Percentiles rank a stretch among this genome's conserved stretches.
phyloP scores from a whole-genome alignment of 2,888 invertebrate genomes.

The Myopa testacea region DNA sequence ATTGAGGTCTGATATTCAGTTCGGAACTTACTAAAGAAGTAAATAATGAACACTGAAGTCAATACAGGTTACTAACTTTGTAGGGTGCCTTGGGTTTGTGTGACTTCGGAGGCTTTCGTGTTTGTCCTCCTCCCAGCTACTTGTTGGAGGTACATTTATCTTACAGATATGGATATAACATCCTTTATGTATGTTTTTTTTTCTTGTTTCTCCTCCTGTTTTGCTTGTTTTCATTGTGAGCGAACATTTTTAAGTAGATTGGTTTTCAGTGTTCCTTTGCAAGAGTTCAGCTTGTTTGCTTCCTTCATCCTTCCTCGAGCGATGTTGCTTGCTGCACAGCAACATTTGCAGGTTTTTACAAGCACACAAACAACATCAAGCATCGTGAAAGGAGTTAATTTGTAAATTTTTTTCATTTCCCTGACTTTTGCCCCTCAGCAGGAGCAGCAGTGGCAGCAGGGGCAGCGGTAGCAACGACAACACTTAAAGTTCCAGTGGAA shows the following conservation, averaged over 20 bases:
- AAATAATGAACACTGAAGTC: too few species aligned
- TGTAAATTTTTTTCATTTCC: slow-evolving; percentile 36
- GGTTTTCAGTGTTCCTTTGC: slow-evolving; percentile 33
- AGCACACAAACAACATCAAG: background rate
- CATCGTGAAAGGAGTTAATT: slow-evolving; percentile 35
- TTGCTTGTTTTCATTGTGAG: slow-evolving; percentile 7
- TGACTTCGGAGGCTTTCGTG: too few species aligned
- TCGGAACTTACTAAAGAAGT: too few species aligned
- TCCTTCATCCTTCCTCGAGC: background rate
- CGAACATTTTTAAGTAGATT: slow-evolving; percentile 35
- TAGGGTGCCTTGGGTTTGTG: too few species aligned
- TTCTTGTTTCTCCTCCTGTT: background rate
- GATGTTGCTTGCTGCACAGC: background rate
- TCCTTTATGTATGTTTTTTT: background rate
- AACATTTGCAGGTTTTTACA: background rate
- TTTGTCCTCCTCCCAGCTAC: too few species aligned
- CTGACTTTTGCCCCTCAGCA: slow-evolving; percentile 28
- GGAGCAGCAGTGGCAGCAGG: too few species aligned
- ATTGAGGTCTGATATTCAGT: too few species aligned
- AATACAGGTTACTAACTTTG: too few species aligned
- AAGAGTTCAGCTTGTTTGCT: slow-evolving; percentile 10
- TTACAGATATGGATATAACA: slow-evolving; percentile 16
- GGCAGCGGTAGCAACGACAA: too few species aligned
- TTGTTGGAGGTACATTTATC: background rate
- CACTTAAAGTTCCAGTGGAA: slow-evolving; percentile 26